These are phyloP conservation scores for Hirtodrosophila duncani DNA, from an alignment of 2,888 invertebrate species.

Conservation along the genomic window DNA sequence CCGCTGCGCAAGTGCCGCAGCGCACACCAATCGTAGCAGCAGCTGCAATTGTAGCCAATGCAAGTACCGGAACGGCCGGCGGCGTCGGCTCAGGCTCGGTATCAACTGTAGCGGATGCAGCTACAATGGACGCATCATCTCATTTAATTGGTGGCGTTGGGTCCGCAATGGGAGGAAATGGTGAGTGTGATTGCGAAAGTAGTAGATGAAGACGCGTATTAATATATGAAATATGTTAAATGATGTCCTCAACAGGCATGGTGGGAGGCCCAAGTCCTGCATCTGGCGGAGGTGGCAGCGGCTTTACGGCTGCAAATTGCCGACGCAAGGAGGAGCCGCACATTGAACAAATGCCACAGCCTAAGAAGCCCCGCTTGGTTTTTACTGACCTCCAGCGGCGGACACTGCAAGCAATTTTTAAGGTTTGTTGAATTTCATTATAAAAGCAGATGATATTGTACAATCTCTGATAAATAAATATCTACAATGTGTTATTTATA, in stretches of 20 bases:
- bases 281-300: conserved; percentile 9
- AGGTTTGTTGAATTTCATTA: conserved; percentile 81
- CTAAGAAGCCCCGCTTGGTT: conserved; percentile 99
- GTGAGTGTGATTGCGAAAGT: conserved; percentile 14
- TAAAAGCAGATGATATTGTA: no score
- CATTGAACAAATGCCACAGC: conserved; percentile 91
- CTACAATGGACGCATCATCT: conserved; percentile 3
- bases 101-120: conserved; percentile 9
- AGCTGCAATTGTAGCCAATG: conserved; percentile 4
- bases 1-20: conserved; percentile 81
- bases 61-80: neutral
- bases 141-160: conserved; percentile 3
- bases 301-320: conserved; percentile 84
- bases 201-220: no score
- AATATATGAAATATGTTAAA: no score
- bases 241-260: no score
- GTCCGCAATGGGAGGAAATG: conserved; percentile 17
- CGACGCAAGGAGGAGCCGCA: conserved; percentile 96
- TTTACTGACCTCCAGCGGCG: conserved; percentile 99
- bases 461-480: no score
- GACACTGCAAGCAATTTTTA: conserved; percentile 99
- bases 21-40: conserved; percentile 22
- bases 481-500: no score
- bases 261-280: no score
- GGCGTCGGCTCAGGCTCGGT: conserved; percentile 8